Evolutionary conservation across 2,113 vertebrate species (phyloP).

Genomic region (Tenrec ecaudatus): DNA sequence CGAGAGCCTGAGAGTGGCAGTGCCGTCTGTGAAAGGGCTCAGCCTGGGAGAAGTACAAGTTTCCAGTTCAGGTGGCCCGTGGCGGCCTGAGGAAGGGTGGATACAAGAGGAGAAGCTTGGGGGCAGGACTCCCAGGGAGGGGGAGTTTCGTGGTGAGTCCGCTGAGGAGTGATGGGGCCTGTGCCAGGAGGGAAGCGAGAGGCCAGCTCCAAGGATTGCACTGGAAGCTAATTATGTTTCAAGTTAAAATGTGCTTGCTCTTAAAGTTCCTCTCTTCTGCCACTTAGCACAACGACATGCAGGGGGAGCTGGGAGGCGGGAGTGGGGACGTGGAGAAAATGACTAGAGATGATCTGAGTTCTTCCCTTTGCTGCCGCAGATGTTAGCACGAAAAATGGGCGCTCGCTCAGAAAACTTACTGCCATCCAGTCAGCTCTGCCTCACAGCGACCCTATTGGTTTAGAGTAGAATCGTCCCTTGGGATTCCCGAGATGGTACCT

Average conservation of each 20-base stretch:
- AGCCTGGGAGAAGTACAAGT: neutral
- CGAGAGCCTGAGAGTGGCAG: neutral
- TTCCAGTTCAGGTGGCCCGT: neutral
- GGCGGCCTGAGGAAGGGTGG: neutral
- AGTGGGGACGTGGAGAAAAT: neutral
- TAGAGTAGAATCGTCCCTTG: too few relatives aligned
- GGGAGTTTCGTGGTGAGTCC: neutral
- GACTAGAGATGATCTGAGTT: neutral
- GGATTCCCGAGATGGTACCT: too few relatives aligned
- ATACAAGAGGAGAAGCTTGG: neutral
- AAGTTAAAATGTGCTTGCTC: neutral
- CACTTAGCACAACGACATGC: neutral
- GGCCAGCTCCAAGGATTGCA: neutral
- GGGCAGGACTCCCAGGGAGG: neutral
- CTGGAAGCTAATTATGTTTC: neutral
- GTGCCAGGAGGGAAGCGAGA: too few relatives aligned
- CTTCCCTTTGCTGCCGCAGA: slow-evolving; percentile 3
- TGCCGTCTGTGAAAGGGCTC: neutral
- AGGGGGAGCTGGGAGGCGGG: neutral
- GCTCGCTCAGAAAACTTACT: too few relatives aligned
- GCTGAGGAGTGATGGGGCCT: neutral
- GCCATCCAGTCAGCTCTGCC: too few relatives aligned
- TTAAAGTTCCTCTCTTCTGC: neutral
- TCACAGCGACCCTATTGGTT: too few relatives aligned
- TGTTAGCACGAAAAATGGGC: neutral